Conservation (phyloP, 2,797 vertebrate species). For the Allobates femoralis region DNA sequence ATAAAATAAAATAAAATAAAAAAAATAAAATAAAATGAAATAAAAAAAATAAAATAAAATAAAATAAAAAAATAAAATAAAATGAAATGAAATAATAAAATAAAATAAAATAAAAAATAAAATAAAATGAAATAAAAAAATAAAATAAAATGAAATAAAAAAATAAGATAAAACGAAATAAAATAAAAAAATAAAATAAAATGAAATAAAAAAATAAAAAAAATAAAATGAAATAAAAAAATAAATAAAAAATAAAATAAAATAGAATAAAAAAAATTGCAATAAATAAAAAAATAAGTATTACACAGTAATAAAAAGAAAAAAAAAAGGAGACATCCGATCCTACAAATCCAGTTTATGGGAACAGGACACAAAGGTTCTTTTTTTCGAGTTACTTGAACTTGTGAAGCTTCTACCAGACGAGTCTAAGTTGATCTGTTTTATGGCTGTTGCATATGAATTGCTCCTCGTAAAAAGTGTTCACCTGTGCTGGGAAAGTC, state of each 20-base stretch:
- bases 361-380: conserved; percentile 41
- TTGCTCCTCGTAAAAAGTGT: conserved; percentile 62
- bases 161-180: too few species aligned
- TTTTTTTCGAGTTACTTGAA: conserved; percentile 35
- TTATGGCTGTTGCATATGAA: conserved; percentile 50
- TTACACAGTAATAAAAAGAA: background rate
- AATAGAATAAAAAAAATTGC: background rate
- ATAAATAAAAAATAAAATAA: too few species aligned
- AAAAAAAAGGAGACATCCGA: conserved; percentile 2
- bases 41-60: too few species aligned
- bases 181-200: too few species aligned
- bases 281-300: background rate
- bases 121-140: too few species aligned
- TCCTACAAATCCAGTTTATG: background rate
- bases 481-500: conserved; percentile 62
- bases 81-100: too few species aligned
- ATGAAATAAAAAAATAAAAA: background rate
- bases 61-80: too few species aligned
- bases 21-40: too few species aligned
- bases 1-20: too few species aligned
- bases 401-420: conserved; percentile 43
- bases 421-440: conserved; percentile 51
- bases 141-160: too few species aligned
- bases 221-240: too few species aligned
- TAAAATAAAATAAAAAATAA: too few species aligned